Evolutionary conservation across 2,888 invertebrate genomes (phyloP).

Genomic region (Rotaria macrura): DNA sequence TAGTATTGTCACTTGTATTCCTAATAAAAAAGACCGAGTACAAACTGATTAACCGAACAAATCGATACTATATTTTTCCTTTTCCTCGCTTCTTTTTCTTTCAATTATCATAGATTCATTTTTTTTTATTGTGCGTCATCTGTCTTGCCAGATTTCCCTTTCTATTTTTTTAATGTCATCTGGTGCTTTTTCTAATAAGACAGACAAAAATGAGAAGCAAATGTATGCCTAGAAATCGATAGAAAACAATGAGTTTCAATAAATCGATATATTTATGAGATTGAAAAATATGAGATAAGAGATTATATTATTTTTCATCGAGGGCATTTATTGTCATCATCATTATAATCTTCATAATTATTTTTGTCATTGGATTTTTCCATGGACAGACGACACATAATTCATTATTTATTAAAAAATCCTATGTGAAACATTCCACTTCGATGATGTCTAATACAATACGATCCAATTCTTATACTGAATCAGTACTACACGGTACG

Average conservation of each 20-base stretch:
- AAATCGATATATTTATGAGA: not conserved
- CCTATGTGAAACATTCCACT: not conserved
- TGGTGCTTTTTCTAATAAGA: not conserved
- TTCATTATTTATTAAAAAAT: not conserved
- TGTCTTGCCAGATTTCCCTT: not conserved
- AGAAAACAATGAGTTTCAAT: not conserved
- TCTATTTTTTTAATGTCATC: not conserved
- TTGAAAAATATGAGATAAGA: not conserved
- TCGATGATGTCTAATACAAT: not conserved
- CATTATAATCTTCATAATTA: no score
- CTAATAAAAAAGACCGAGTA: not conserved
- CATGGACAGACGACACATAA: not conserved
- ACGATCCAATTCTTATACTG: constrained; percentile 15
- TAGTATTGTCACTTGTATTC: not conserved
- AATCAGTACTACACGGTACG: not conserved
- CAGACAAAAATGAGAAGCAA: not conserved
- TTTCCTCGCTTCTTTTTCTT: not conserved
- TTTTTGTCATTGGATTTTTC: not conserved
- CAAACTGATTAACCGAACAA: not conserved
- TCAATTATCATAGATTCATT: not conserved
- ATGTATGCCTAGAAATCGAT: not conserved
- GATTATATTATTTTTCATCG: no score
- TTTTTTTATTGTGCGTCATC: not conserved
- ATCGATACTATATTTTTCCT: not conserved
- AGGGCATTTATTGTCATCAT: no score